Evolutionary conservation across 2,888 invertebrate species (phyloP).

Genomic region (Heterodera filipjevi): DNA sequence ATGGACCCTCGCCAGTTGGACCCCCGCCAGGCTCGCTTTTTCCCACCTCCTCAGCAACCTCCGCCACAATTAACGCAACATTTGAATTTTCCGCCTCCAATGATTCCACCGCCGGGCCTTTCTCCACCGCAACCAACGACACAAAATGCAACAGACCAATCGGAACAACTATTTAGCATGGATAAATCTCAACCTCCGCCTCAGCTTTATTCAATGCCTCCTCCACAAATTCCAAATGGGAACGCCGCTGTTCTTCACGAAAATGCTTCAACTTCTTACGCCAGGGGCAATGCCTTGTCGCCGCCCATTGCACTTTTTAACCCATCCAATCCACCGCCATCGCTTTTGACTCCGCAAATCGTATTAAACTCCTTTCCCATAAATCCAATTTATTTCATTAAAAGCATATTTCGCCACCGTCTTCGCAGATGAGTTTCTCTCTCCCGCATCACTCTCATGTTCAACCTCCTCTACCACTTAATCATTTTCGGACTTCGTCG

Average conservation of each 20-base stretch:
- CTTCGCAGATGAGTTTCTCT: background rate
- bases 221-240: background rate
- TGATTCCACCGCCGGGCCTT: conserved; percentile 19
- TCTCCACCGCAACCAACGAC: conserved; percentile 19
- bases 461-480: conserved; percentile 19
- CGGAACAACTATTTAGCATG: background rate
- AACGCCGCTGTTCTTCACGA: background rate
- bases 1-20: conserved; percentile 21
- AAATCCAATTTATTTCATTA: no score
- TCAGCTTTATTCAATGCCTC: conserved; percentile 3
- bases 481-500: background rate
- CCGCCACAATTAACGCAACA: background rate
- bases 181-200: conserved; percentile 17
- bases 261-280: background rate
- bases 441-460: conserved; percentile 10
- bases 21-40: conserved; percentile 23
- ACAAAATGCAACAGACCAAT: background rate
- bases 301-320: conserved; percentile 16
- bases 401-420: conserved; percentile 10
- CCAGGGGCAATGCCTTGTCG: background rate
- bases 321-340: conserved; percentile 27
- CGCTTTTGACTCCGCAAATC: conserved; percentile 4
- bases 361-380: background rate
- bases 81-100: conserved; percentile 1
- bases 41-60: conserved; percentile 20